phyloP scores from a whole-genome alignment of 2,888 invertebrate genomes.

The Chirona hameri region DNA sequence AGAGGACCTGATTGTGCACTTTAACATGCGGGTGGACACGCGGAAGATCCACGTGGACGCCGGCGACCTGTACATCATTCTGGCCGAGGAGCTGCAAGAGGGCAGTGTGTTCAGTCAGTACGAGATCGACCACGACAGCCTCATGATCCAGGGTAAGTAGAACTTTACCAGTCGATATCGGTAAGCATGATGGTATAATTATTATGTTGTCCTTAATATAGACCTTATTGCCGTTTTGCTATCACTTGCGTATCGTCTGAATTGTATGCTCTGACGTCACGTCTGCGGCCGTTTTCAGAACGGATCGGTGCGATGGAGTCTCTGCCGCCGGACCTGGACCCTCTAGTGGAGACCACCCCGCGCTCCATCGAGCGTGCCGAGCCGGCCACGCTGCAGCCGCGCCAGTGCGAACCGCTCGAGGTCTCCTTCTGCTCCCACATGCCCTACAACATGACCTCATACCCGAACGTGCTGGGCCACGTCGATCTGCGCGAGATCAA shows the following conservation, averaged over 20 bases:
- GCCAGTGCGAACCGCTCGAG: conserved; percentile 42
- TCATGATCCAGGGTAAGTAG: conserved; percentile 57
- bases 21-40: conserved; percentile 80
- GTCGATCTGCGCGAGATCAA: conserved; percentile 60
- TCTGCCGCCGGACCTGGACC: background rate
- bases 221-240: too few species aligned
- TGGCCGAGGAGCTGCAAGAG: conserved; percentile 41
- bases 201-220: too few species aligned
- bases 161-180: too few species aligned
- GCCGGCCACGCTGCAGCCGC: conserved; percentile 27
- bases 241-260: too few species aligned
- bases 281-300: background rate
- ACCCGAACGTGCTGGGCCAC: conserved; percentile 75
- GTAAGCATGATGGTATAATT: too few species aligned
- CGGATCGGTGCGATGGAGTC: background rate
- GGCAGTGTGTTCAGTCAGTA: conserved; percentile 34
- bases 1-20: conserved; percentile 73
- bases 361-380: background rate
- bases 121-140: conserved; percentile 61
- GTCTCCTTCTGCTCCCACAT: conserved; percentile 49
- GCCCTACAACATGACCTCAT: conserved; percentile 74
- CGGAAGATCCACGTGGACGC: conserved; percentile 46
- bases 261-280: background rate
- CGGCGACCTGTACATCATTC: conserved; percentile 59
- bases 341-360: background rate